phyloP scores from a whole-genome alignment of 2,888 invertebrate species.

The Tiliacea aurago region DNA sequence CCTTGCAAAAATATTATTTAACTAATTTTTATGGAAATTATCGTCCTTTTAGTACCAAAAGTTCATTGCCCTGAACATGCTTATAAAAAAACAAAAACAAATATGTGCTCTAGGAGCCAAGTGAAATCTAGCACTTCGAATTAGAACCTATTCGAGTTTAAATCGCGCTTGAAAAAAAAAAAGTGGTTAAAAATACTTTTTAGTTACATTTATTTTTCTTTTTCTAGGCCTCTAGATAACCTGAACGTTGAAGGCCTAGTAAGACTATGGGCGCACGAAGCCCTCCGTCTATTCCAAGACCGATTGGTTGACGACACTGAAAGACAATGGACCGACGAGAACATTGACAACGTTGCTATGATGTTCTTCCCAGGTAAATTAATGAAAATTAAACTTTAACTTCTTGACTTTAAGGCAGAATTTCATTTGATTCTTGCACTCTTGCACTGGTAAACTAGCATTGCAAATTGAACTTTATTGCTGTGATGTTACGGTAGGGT shows the following conservation, averaged over 20 bases:
- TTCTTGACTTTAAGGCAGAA: accelerated
- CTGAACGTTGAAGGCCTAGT: conserved; percentile 98
- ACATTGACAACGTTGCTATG: conserved; percentile 97
- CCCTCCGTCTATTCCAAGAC: conserved; percentile 98
- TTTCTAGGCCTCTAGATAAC: conserved; percentile 95
- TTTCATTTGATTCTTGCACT: background rate
- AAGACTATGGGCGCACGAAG: conserved; percentile 99
- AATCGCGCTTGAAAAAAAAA: background rate
- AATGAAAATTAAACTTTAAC: background rate
- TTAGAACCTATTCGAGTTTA: background rate
- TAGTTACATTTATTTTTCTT: background rate
- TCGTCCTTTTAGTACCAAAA: background rate
- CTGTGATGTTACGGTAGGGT: background rate
- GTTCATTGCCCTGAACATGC: background rate
- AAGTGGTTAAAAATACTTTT: background rate
- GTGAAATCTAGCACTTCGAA: background rate
- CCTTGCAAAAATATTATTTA: no score
- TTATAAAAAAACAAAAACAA: background rate
- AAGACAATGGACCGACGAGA: conserved; percentile 99
- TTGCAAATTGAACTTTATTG: background rate
- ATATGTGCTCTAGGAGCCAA: background rate
- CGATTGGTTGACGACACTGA: conserved; percentile 98
- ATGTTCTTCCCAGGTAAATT: conserved; percentile 97
- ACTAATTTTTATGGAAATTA: no score
- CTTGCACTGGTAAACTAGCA: background rate